phyloP scores from a whole-genome alignment of 2,797 vertebrate species.

The Meriones psammophilus region DNA sequence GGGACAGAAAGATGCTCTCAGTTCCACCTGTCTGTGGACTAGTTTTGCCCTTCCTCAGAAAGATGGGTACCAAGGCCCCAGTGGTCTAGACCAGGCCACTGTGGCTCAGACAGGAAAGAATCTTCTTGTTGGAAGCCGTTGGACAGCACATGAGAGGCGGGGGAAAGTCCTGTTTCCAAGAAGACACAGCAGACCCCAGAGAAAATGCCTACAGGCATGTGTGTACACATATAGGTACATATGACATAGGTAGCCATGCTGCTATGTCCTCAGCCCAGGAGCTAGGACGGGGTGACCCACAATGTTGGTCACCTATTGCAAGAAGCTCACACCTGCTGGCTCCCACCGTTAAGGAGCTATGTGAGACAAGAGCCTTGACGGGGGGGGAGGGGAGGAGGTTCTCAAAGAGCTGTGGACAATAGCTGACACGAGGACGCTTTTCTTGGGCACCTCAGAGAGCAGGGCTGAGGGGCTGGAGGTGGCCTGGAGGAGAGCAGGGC shows the following conservation, averaged over 20 bases:
- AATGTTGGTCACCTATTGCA: neutral
- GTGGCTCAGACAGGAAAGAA: neutral
- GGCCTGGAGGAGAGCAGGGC: too few species aligned
- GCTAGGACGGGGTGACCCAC: neutral
- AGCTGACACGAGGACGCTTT: fast-evolving
- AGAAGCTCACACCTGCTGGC: too few species aligned
- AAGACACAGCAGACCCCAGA: neutral
- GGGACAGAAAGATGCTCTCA: neutral
- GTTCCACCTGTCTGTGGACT: neutral
- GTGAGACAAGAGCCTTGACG: neutral
- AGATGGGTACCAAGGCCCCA: fast-evolving
- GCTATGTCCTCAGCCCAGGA: neutral
- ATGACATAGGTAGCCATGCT: neutral
- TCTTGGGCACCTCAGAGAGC: neutral
- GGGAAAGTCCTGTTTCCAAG: neutral
- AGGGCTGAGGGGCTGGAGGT: neutral
- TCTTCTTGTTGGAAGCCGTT: neutral
- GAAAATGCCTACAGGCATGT: too few species aligned
- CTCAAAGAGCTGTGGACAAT: neutral
- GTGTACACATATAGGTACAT: fast-evolving
- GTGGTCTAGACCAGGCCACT: neutral
- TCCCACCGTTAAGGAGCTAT: neutral
- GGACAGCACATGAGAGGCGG: neutral
- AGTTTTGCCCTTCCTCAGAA: neutral
- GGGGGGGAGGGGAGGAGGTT: too few species aligned